Evolutionary conservation across 2,113 vertebrate species (phyloP).

Genomic region (Proteles cristata): DNA sequence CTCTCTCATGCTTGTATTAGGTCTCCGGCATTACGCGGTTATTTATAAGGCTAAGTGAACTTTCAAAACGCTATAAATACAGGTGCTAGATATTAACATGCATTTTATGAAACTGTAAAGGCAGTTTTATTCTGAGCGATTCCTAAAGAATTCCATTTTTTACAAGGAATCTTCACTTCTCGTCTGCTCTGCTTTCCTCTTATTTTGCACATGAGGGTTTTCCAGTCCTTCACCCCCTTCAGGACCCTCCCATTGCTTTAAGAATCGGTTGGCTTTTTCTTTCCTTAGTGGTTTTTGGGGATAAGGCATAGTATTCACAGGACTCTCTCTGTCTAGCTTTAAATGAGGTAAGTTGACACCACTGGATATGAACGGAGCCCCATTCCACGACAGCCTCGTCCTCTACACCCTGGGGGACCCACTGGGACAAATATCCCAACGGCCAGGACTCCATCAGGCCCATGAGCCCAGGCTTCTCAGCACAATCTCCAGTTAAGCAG

Average conservation of each 20-base stretch:
- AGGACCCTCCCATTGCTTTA: constrained; percentile 53
- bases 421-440: constrained; percentile 60
- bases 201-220: background rate
- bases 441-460: constrained; percentile 73
- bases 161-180: constrained; percentile 69
- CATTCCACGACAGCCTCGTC: constrained; percentile 71
- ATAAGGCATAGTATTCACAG: constrained; percentile 66
- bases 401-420: constrained; percentile 66
- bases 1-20: constrained; percentile 52
- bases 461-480: constrained; percentile 38
- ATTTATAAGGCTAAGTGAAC: constrained; percentile 72
- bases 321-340: constrained; percentile 77
- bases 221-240: background rate
- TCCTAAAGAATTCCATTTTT: constrained; percentile 68
- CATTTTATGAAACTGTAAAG: constrained; percentile 73
- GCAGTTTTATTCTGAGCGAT: constrained; percentile 61
- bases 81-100: constrained; percentile 66
- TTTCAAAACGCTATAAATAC: constrained; percentile 68
- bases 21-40: constrained; percentile 68
- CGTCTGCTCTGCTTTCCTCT: background rate
- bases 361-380: constrained; percentile 69
- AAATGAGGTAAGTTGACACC: constrained; percentile 80
- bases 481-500: constrained; percentile 69
- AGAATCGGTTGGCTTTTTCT: constrained; percentile 56
- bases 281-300: constrained; percentile 70